Conservation (phyloP, 2,797 vertebrate genomes). For the Buceros bicornis region DNA sequence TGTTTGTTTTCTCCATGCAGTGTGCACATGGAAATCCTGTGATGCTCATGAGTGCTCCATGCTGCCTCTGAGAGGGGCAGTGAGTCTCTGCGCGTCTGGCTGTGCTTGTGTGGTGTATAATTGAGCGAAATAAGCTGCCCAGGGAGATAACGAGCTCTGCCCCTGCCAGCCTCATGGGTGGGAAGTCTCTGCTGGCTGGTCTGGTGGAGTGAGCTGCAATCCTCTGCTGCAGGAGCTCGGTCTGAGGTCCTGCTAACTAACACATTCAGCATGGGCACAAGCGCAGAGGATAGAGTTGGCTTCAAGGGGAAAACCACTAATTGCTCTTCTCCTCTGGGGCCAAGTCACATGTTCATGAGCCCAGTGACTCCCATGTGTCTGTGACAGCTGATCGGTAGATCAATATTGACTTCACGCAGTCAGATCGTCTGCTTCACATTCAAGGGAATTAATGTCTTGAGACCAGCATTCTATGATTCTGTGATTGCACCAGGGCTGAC, state of each 20-base stretch:
- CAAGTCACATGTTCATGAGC: neutral
- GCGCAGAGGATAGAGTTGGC: neutral
- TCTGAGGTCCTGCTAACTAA: neutral
- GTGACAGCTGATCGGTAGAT: slow-evolving; percentile 11
- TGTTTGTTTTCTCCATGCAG: neutral
- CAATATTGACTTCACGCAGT: neutral
- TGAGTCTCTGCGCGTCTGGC: neutral
- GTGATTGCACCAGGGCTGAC: neutral
- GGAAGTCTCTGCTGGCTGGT: neutral
- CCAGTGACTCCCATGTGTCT: neutral
- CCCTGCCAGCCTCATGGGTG: rapidly evolving
- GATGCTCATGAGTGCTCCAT: rapidly evolving
- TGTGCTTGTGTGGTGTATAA: rapidly evolving
- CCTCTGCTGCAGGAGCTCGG: rapidly evolving
- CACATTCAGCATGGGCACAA: rapidly evolving
- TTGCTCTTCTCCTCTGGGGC: neutral
- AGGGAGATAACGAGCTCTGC: neutral
- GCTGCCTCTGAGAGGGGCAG: neutral
- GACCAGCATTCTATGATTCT: neutral
- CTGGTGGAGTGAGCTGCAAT: neutral
- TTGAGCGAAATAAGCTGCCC: neutral
- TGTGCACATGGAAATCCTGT: neutral
- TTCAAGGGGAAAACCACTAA: neutral
- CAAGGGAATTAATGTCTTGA: neutral
- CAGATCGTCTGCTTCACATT: neutral